Conservation (phyloP, 2,113 vertebrate species). For the Rhombomys opimus region DNA sequence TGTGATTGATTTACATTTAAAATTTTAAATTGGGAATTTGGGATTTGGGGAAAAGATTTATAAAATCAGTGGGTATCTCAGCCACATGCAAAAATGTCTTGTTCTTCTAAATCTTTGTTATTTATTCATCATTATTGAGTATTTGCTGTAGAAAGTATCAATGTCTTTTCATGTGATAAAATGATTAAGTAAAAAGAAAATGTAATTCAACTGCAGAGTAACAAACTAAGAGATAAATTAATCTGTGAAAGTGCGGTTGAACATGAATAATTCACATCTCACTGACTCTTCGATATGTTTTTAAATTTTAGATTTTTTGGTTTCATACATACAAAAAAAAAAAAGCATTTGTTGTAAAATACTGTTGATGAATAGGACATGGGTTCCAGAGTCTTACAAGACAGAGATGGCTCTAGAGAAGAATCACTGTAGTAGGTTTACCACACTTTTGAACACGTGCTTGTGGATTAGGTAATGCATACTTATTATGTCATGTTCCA, state of each 20-base stretch:
- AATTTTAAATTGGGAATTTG: constrained; percentile 42
- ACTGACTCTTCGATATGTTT: background rate
- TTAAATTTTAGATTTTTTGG: background rate
- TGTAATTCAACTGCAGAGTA: background rate
- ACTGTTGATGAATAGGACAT: background rate
- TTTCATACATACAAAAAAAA: background rate
- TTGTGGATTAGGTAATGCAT: background rate
- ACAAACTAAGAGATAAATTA: background rate
- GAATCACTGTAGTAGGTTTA: background rate
- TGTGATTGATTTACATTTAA: constrained; percentile 57
- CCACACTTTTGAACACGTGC: background rate
- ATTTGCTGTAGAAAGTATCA: background rate
- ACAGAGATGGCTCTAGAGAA: background rate
- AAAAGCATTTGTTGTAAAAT: background rate
- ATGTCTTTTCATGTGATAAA: background rate
- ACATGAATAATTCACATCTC: background rate
- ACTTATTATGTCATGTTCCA: background rate
- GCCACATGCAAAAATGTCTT: constrained; percentile 3
- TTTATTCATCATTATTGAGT: background rate
- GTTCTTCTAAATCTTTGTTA: constrained; percentile 51
- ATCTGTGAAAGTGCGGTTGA: background rate
- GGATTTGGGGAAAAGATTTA: constrained; percentile 24
- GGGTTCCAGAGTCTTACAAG: background rate
- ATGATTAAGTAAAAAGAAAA: background rate
- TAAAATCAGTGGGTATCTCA: constrained; percentile 42